Conservation (phyloP, 2,797 vertebrate species). For the Pseudotriccus pelzelni region DNA sequence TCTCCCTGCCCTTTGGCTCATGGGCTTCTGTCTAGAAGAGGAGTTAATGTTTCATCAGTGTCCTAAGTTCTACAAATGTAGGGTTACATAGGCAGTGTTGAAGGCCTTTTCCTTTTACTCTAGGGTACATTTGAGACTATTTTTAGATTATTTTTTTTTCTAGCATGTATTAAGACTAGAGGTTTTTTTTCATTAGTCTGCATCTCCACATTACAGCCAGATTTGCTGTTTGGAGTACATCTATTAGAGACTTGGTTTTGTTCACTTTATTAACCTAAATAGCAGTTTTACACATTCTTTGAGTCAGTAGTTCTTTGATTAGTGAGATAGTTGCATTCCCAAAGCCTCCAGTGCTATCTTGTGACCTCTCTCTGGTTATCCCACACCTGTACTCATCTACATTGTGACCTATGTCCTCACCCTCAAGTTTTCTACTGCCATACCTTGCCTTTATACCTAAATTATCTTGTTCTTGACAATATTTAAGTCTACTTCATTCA, state of each 20-base stretch:
- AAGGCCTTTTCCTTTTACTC: not conserved
- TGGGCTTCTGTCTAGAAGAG: not conserved
- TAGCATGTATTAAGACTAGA: not conserved
- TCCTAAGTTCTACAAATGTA: not conserved
- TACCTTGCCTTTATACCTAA: not conserved
- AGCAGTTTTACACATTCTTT: not conserved
- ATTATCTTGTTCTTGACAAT: not conserved
- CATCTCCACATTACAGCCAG: not conserved
- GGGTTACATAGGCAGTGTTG: not conserved
- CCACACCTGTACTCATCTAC: not conserved
- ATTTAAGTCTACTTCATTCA: not conserved
- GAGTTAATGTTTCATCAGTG: not conserved
- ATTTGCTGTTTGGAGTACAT: not conserved
- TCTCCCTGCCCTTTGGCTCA: not conserved
- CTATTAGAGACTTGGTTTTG: not conserved
- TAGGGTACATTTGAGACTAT: not conserved
- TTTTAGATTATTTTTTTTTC: not conserved
- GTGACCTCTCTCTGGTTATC: fast-evolving
- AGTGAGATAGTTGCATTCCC: not conserved
- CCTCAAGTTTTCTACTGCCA: not conserved
- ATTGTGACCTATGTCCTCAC: not conserved
- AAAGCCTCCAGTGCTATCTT: not conserved
- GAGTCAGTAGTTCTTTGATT: not conserved
- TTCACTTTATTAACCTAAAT: not conserved
- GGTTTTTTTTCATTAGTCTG: not conserved